A percentile compares a stretch with the other conserved stretches of the same genome.
These are phyloP conservation scores for Gadopsis marmoratus DNA, from an alignment of 2,797 vertebrate genomes.

Conservation along the genomic window DNA sequence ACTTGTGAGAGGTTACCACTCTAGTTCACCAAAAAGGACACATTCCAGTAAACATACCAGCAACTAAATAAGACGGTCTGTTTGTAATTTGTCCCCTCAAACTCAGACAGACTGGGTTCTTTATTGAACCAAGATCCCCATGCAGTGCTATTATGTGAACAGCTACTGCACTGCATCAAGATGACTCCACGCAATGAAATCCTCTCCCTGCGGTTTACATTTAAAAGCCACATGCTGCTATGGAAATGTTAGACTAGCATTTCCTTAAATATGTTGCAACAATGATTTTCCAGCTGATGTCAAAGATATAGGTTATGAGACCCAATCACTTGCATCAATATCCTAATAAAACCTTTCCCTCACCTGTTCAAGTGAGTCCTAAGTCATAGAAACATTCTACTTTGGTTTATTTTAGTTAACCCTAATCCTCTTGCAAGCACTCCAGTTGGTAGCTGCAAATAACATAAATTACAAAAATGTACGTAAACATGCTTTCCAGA, in stretches of 20 bases:
- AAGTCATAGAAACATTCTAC: neutral
- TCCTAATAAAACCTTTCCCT: neutral
- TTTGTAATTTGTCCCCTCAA: slow-evolving; percentile 66
- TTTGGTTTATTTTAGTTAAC: slow-evolving; percentile 15
- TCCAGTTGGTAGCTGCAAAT: neutral
- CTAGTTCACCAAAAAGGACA: slow-evolving; percentile 74
- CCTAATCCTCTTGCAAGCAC: neutral
- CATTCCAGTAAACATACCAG: slow-evolving; percentile 67
- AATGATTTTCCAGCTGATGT: neutral
- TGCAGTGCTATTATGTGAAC: neutral
- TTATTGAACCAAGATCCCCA: neutral
- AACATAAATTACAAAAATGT: neutral
- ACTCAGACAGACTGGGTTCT: neutral
- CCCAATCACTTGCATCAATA: slow-evolving; percentile 3
- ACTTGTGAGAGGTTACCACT: slow-evolving; percentile 76
- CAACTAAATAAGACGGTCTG: slow-evolving; percentile 63
- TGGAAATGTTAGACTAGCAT: neutral
- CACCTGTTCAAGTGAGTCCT: neutral
- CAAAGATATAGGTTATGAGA: neutral
- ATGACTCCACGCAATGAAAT: neutral
- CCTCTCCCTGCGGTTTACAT: no score
- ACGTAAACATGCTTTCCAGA: neutral
- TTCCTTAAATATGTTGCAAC: neutral
- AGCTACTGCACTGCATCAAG: neutral
- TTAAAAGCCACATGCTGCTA: neutral